phyloP scores from a whole-genome alignment of 2,797 vertebrate species.

The Anableps anableps region DNA sequence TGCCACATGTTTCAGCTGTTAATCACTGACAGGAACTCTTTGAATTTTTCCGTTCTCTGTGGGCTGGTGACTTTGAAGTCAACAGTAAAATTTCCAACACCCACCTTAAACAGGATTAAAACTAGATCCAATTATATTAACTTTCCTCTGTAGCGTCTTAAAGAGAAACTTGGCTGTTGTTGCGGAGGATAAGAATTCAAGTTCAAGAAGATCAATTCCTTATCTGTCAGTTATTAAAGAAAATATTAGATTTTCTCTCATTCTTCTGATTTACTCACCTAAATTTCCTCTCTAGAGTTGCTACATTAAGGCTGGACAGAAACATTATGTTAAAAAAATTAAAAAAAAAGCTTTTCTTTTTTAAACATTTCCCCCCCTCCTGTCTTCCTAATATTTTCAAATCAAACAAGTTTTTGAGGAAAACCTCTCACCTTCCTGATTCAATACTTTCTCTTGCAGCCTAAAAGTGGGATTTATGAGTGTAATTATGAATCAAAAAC shows the following conservation, averaged over 20 bases:
- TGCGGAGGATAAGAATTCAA: neutral
- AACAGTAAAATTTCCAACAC: too few relatives aligned
- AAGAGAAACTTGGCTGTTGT: neutral
- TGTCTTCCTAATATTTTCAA: too few relatives aligned
- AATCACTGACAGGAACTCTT: neutral
- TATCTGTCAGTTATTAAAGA: neutral
- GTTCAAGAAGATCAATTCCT: neutral
- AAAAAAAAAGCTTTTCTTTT: too few relatives aligned
- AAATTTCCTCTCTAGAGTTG: neutral
- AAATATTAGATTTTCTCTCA: neutral
- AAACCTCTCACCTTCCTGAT: neutral
- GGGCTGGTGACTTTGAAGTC: neutral
- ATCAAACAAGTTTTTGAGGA: neutral
- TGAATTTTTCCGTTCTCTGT: constrained; percentile 8
- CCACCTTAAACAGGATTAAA: neutral
- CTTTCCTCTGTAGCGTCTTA: neutral
- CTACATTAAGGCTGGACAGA: neutral
- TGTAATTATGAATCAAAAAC: neutral
- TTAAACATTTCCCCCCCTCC: too few relatives aligned
- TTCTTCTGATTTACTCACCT: neutral
- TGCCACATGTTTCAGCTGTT: constrained; percentile 18
- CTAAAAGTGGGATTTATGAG: neutral
- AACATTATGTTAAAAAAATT: neutral
- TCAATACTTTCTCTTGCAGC: neutral
- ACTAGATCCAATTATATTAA: neutral